phyloP scores from a whole-genome alignment of 1,140 invertebrate genomes.

The Aphis craccivora region DNA sequence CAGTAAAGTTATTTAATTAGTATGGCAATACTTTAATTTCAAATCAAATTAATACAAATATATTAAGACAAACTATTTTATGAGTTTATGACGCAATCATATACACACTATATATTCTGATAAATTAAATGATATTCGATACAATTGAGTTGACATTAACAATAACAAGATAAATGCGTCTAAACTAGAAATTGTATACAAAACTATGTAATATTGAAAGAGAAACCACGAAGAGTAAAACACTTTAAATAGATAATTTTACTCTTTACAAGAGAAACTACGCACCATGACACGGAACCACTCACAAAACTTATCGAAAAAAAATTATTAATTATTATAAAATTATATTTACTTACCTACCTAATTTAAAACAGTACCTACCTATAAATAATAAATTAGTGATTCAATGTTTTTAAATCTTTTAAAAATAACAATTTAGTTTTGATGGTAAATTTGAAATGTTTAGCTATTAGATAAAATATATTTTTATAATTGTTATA shows the following conservation, averaged over 20 bases:
- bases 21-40: background rate
- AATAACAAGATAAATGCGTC: background rate
- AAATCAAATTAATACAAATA: background rate
- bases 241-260: background rate
- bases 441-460: background rate
- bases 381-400: background rate
- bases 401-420: background rate
- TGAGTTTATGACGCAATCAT: background rate
- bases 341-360: background rate
- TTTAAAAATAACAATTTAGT: background rate
- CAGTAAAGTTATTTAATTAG: background rate
- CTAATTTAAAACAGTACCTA: background rate
- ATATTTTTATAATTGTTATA: background rate
- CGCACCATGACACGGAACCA: background rate
- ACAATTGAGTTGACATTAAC: background rate
- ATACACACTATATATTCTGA: background rate
- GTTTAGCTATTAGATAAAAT: background rate
- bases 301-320: background rate
- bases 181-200: background rate
- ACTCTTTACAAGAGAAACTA: background rate
- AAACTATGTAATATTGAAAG: conserved; percentile 2
- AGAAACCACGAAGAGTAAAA: background rate
- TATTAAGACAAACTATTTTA: background rate
- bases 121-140: background rate
- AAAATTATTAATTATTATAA: background rate